phyloP scores from a whole-genome alignment of 2,113 vertebrate genomes.

The Pelvicachromis taeniatus region DNA sequence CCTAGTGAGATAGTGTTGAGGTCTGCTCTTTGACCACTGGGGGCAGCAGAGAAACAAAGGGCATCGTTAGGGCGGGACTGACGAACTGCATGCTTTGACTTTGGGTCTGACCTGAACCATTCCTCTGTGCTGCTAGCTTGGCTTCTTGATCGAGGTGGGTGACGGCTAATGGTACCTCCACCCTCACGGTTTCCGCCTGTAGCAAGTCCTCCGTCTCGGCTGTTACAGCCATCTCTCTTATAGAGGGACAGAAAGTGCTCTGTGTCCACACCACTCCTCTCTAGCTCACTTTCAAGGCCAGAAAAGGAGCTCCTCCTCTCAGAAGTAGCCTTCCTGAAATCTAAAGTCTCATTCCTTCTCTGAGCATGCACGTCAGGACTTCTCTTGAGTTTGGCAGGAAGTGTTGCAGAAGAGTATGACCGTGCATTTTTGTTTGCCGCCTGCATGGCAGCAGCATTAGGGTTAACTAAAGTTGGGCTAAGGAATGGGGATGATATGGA shows the following conservation, averaged over 20 bases:
- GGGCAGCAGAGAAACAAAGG: slow-evolving; percentile 89
- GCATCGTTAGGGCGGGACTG: slow-evolving; percentile 80
- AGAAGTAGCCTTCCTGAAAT: slow-evolving; percentile 31
- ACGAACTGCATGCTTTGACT: slow-evolving; percentile 58
- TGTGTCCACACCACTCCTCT: slow-evolving; percentile 47
- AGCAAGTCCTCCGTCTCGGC: slow-evolving; percentile 15
- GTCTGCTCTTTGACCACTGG: slow-evolving; percentile 87
- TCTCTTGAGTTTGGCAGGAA: slow-evolving; percentile 74
- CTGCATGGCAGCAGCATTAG: slow-evolving; percentile 37
- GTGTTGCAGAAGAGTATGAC: slow-evolving; percentile 68
- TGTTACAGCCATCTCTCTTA: slow-evolving; percentile 41
- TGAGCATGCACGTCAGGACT: slow-evolving; percentile 62
- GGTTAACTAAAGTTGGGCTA: slow-evolving; percentile 41
- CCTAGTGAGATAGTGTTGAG: slow-evolving; percentile 79
- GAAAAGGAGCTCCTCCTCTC: slow-evolving; percentile 72
- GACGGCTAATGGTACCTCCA: background rate
- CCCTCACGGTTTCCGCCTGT: slow-evolving; percentile 7
- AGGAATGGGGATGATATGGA: slow-evolving; percentile 55
- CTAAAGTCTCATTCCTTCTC: slow-evolving; percentile 35
- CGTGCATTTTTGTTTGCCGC: slow-evolving; percentile 25
- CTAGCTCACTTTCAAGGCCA: slow-evolving; percentile 60
- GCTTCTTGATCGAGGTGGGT: slow-evolving; percentile 55
- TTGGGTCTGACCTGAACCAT: slow-evolving; percentile 63
- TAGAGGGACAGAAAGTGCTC: slow-evolving; percentile 56
- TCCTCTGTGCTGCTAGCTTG: slow-evolving; percentile 61